Base-by-base conservation (phyloP, 2,797 vertebrate genomes). In the Pseudochaenichthys georgianus region DNA sequence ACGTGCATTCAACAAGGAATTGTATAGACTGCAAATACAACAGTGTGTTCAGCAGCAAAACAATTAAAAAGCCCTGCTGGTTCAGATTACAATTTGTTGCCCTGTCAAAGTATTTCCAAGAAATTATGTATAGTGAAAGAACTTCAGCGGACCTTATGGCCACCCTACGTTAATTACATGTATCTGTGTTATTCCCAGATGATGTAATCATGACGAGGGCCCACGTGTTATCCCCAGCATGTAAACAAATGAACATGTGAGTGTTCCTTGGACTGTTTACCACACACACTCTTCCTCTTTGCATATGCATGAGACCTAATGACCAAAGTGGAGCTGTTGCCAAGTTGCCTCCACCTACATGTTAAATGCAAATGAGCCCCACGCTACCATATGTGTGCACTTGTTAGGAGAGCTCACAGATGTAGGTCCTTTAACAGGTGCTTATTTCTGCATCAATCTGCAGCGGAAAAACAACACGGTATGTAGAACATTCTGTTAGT, bases 221-320 rank as follows among this genome's bases (percentile, higher is more conserved):
- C 31, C 10, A 67, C 19, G 13, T 16, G 12, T 34, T 45, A 12
- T 53, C 65, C 34, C 45, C 11, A 45, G 59, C 52, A 28, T 50
- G 47, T 65, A 47, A 61, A 70, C 64, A 68, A 53, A 21, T 23
- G n/a, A 23, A 55, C 54, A 46, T 54, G 42, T 67, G 64, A 38
- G 15, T 19, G 48, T 77, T 13, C 48, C 53, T 2, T 42, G 11
- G 34, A 55, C 31, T 64, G 45, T 75, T 87, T 73, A 64, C 69
- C 43, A 52, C 66, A 23, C 48, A 23, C 55, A 17, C 47, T 54
- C 41, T 0, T 13, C 1, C 28, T 28, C 46, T 78, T 62, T 73
- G 48, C 82, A 89, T 89, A 90, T 90, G 87, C 85, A 92, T 87
- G 70, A 85, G 71, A 84, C 80, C 88, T 87, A 89, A 88, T 84